Conservation (phyloP, 2,797 vertebrate species). For the Dermochelys coriacea region DNA sequence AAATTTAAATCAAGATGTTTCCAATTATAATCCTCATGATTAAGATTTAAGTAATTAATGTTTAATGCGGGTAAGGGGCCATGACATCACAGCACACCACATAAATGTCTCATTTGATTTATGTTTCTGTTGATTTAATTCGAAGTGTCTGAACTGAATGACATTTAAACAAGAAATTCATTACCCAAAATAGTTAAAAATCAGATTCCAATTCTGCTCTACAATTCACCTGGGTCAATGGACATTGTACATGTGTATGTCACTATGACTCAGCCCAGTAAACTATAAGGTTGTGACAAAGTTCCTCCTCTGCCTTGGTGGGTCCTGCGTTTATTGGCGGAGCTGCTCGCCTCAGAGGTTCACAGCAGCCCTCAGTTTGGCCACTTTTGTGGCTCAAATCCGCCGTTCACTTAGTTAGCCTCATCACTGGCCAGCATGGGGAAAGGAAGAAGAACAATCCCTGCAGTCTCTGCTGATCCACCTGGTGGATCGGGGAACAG, state of each 20-base stretch:
- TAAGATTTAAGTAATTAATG: background rate
- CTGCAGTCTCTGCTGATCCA: no score
- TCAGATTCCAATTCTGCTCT: background rate
- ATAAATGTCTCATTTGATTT: background rate
- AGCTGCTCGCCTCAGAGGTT: no score
- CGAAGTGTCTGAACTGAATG: background rate
- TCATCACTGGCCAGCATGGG: no score
- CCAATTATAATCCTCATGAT: conserved; percentile 14
- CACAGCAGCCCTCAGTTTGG: no score
- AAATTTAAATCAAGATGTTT: conserved; percentile 3
- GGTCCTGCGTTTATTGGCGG: no score
- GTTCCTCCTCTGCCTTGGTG: no score
- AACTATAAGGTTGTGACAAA: background rate
- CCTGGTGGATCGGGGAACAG: no score
- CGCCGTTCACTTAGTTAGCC: no score
- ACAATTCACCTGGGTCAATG: accelerated
- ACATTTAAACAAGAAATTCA: accelerated
- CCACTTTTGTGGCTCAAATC: no score
- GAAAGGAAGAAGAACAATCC: no score
- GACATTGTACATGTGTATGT: accelerated
- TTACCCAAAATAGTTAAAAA: accelerated
- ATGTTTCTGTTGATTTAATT: background rate
- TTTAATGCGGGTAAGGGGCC: background rate
- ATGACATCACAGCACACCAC: background rate
- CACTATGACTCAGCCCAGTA: background rate